Conservation (phyloP, 2,888 invertebrate species). For the Xestobium rufovillosum region DNA sequence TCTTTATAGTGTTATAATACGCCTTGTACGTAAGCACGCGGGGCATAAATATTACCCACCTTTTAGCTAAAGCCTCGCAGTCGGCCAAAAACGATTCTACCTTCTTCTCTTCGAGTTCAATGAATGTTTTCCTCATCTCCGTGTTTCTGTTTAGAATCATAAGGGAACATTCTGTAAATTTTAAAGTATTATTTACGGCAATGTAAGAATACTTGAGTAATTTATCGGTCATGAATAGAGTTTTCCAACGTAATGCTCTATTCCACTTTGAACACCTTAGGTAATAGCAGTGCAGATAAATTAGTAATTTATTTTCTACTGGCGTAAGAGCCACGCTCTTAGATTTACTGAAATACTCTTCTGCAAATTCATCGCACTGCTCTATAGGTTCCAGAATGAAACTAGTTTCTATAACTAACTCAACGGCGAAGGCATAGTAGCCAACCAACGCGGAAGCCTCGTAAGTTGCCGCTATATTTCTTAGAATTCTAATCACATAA, state of each 20-base stretch:
- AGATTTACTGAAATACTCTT: slow-evolving; percentile 26
- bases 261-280: slow-evolving; percentile 19
- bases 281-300: slow-evolving; percentile 22
- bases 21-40: slow-evolving; percentile 25
- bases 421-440: slow-evolving; percentile 53
- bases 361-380: slow-evolving; percentile 44
- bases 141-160: slow-evolving; percentile 20
- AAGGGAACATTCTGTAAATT: slow-evolving; percentile 24
- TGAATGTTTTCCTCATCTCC: slow-evolving; percentile 15
- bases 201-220: slow-evolving; percentile 13
- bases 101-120: slow-evolving; percentile 16
- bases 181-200: slow-evolving; percentile 21
- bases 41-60: slow-evolving; percentile 25
- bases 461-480: slow-evolving; percentile 30
- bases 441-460: slow-evolving; percentile 38
- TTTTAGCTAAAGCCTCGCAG: slow-evolving; percentile 18
- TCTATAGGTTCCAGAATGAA: slow-evolving; percentile 47
- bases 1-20: slow-evolving; percentile 23
- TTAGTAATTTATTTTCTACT: slow-evolving; percentile 21
- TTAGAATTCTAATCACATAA: slow-evolving; percentile 42
- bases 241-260: slow-evolving; percentile 23
- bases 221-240: slow-evolving; percentile 14
- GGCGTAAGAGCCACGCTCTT: slow-evolving; percentile 11
- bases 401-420: slow-evolving; percentile 51
- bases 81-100: slow-evolving; percentile 16